Evolutionary conservation across 2,888 invertebrate species (phyloP).

Genomic region (Hydropsyche betteni): DNA sequence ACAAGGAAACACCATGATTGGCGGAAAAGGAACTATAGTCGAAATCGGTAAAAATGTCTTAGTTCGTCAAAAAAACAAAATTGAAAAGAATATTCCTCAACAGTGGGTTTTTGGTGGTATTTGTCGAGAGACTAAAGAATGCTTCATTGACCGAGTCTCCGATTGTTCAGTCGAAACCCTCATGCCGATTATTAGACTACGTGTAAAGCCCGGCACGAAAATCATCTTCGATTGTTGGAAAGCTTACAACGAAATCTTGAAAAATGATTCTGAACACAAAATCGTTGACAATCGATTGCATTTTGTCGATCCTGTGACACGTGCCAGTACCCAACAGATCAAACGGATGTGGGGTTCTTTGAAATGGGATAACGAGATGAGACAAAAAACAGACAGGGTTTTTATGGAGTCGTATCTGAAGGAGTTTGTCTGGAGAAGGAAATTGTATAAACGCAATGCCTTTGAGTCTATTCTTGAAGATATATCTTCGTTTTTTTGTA

Average conservation of each 20-base stretch:
- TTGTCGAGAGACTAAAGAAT: not conserved
- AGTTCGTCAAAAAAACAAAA: not conserved
- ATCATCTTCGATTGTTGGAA: not conserved
- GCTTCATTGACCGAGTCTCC: not conserved
- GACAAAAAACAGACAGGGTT: not conserved
- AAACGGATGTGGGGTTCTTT: not conserved
- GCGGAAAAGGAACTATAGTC: not conserved
- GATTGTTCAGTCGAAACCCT: not conserved
- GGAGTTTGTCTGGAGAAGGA: no score
- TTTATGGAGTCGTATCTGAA: not conserved
- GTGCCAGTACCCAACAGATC: not conserved
- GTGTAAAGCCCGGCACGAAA: not conserved
- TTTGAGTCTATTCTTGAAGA: no score
- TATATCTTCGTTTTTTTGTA: no score
- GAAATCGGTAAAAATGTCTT: not conserved
- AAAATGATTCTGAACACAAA: not conserved
- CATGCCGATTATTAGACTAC: not conserved
- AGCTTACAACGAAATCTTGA: not conserved
- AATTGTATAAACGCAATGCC: no score
- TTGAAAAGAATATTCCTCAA: not conserved
- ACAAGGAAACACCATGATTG: not conserved
- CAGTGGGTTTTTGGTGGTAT: not conserved
- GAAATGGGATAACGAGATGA: not conserved
- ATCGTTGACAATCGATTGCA: not conserved
- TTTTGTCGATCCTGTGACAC: not conserved